phyloP scores from a whole-genome alignment of 2,888 invertebrate genomes.

The Tenthredo notha region DNA sequence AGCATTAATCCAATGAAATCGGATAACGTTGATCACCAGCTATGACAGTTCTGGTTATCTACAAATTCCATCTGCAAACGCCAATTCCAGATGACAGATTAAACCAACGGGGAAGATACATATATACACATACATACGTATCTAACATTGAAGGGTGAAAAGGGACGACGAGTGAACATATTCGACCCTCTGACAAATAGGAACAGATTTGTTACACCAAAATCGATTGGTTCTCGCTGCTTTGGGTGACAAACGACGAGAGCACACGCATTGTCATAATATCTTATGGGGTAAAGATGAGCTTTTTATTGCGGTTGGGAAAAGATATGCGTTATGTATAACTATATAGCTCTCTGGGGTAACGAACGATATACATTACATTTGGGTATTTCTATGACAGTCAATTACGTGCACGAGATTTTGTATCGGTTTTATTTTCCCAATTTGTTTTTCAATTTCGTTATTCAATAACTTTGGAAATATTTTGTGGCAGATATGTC shows the following conservation, averaged over 20 bases:
- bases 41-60: constrained; percentile 30
- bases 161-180: not conserved
- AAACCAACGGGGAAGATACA: not conserved
- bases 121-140: not conserved
- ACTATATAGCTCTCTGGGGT: not conserved
- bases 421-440: not conserved
- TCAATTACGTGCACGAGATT: not conserved
- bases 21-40: constrained; percentile 40
- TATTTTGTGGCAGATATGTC: not conserved
- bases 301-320: constrained; percentile 43
- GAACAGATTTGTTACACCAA: constrained; percentile 40
- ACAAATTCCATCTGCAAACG: constrained; percentile 30
- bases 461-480: not conserved
- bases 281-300: constrained; percentile 44
- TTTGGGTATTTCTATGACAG: not conserved
- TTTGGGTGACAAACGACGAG: constrained; percentile 55
- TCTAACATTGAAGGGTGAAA: constrained; percentile 21
- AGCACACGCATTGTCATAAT: constrained; percentile 31
- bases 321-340: constrained; percentile 1
- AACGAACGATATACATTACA: not conserved
- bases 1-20: constrained; percentile 29
- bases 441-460: not conserved
- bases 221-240: constrained; percentile 52
- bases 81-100: constrained; percentile 30
- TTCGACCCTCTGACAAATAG: constrained; percentile 50